Conservation (phyloP, 2,113 vertebrate genomes). For the Coracopsis vasa region DNA sequence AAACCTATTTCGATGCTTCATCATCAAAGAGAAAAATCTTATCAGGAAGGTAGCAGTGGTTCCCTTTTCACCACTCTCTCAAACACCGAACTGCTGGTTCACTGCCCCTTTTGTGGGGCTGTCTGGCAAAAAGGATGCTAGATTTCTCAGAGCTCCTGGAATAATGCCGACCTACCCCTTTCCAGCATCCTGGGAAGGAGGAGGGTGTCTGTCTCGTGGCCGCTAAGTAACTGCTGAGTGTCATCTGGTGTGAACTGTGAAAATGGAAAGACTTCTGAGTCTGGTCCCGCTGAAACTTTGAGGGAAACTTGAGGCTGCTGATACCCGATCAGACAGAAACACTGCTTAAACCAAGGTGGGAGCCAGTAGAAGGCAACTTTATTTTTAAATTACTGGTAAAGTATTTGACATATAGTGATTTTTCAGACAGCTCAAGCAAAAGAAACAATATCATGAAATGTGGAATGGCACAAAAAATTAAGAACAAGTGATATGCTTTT, state of each 20-base stretch:
- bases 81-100: neutral
- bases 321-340: neutral
- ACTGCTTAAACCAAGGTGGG: neutral
- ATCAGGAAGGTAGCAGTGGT: neutral
- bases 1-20: neutral
- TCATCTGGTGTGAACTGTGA: neutral
- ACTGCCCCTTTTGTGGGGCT: neutral
- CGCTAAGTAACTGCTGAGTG: neutral
- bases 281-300: neutral
- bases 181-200: neutral
- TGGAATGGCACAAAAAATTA: neutral
- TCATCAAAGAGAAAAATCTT: neutral
- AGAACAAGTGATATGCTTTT: neutral
- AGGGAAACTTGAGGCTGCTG: neutral
- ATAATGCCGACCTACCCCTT: fast-evolving
- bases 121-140: neutral
- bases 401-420: neutral
- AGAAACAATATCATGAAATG: neutral
- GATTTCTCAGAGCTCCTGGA: neutral
- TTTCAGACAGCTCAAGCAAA: neutral
- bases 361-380: neutral
- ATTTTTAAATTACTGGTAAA: neutral
- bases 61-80: neutral
- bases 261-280: neutral
- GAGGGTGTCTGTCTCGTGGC: neutral